A percentile compares a stretch with the other conserved stretches of the same genome.
Evolutionary conservation across 2,797 vertebrate species (phyloP).

Genomic region (Tenualosa ilisha): DNA sequence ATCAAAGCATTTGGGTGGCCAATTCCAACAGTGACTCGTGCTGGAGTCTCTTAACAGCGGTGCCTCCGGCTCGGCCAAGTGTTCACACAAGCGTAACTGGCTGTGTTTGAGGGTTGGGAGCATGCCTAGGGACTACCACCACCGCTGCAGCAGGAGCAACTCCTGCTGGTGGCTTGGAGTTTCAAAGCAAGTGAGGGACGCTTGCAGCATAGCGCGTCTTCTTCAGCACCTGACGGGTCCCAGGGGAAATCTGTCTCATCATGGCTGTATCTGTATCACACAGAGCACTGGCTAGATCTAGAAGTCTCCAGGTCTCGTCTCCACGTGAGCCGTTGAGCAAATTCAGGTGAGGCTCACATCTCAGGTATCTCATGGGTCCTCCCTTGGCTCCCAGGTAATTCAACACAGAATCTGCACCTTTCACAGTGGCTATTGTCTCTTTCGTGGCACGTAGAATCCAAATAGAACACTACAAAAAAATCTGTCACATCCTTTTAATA

Average conservation of each 20-base stretch:
- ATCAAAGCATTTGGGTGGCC: slow-evolving; percentile 3
- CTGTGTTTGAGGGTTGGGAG: not conserved
- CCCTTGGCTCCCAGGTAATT: no score
- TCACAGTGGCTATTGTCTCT: no score
- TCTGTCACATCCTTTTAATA: no score
- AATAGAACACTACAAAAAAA: no score
- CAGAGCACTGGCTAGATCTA: not conserved
- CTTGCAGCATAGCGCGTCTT: not conserved
- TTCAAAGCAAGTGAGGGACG: not conserved
- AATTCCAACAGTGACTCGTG: not conserved
- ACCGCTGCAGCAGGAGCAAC: not conserved
- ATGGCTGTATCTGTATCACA: not conserved
- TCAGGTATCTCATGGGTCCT: not conserved
- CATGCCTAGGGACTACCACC: not conserved
- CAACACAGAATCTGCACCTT: no score
- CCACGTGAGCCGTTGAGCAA: no score
- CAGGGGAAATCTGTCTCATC: not conserved
- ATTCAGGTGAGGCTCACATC: not conserved
- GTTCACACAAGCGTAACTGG: not conserved
- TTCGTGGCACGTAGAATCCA: no score
- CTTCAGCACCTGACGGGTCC: no score
- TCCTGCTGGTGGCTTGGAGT: not conserved
- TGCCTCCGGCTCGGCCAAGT: not conserved
- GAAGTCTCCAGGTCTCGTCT: not conserved
- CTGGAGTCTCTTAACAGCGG: not conserved